Evolutionary conservation across 2,113 vertebrate genomes (phyloP).

Genomic region (Maccullochella peelii): DNA sequence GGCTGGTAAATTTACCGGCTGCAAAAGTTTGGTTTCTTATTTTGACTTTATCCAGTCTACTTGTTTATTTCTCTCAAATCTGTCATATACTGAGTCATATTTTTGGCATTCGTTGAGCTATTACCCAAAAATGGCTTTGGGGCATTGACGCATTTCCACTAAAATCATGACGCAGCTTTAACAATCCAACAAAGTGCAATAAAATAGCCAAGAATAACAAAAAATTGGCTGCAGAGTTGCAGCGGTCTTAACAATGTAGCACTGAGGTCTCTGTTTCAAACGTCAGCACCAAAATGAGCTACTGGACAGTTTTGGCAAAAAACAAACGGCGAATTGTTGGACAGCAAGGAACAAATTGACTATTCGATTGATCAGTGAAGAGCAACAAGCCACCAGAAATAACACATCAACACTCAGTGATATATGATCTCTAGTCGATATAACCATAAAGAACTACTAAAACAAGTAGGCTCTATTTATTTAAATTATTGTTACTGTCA

Average conservation of each 20-base stretch:
- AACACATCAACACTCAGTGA: not conserved
- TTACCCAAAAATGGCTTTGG: not conserved
- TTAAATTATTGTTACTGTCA: not conserved
- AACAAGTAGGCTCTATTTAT: not conserved
- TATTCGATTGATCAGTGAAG: not conserved
- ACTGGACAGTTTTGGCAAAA: not conserved
- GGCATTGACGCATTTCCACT: not conserved
- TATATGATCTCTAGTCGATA: too few species aligned
- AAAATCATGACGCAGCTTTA: not conserved
- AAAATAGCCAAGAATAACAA: not conserved
- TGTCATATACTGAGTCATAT: not conserved
- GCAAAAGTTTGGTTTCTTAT: slow-evolving; percentile 2
- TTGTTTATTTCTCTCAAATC: not conserved
- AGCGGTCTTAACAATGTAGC: not conserved
- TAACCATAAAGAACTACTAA: too few species aligned
- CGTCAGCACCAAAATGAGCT: not conserved
- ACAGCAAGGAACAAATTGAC: not conserved
- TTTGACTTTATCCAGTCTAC: not conserved
- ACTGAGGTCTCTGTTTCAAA: not conserved
- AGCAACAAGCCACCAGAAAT: not conserved
- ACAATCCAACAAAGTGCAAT: not conserved
- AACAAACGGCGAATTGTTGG: not conserved
- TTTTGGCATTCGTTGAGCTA: not conserved
- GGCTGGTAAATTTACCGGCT: slow-evolving; percentile 12
- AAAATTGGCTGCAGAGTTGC: not conserved